Base-by-base conservation (phyloP, 2,888 invertebrate species). In the Conistra vaccinii region DNA sequence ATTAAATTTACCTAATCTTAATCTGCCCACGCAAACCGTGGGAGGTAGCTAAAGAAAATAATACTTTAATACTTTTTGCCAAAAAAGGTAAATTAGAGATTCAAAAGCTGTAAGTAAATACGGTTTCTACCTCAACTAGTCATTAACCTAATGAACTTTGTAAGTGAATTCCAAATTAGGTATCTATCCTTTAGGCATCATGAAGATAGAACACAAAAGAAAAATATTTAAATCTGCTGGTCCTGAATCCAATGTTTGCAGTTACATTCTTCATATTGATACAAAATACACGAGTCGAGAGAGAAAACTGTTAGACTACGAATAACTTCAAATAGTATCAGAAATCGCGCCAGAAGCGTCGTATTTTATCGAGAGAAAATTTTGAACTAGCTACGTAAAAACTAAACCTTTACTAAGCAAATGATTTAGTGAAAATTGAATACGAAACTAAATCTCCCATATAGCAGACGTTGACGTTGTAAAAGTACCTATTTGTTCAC, bases 401-500 rank as follows among this genome's bases (percentile, higher is more conserved):
- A 83, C 84, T 83, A 84, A 87, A 85, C 85, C 87, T 85, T 87
- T 81, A 80, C 83, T 85, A 86, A 87, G 86, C 85, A 84, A 81
- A 87, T 87, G 86, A 89, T 88, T 87, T 89, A 87, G 87, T 89
- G 89, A 89, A 92, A 91, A 91, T 91, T 90, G 89, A 91, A 90
- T 90, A 90, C 81, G 88, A 88, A 90, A 89, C 89, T 89, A 90
- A 90, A 88, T 89, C 88, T 89, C 87, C 79, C 84, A 87, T 86
- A 88, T 83, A 88, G 88, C 85, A 90, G 88, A 89, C 90, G 89
- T 87, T 89, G 91, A 91, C 89, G 90, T 91, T 89, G 88, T 90
- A 91, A 90, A 90, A 86, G 87, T 86, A 87, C 83, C 90, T 92
- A 94, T 94, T 94, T 93, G 93, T 93, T 92, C 90, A 89, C 91